Conservation (phyloP, 2,797 vertebrate genomes). For the Pseudochirops corinnae region DNA sequence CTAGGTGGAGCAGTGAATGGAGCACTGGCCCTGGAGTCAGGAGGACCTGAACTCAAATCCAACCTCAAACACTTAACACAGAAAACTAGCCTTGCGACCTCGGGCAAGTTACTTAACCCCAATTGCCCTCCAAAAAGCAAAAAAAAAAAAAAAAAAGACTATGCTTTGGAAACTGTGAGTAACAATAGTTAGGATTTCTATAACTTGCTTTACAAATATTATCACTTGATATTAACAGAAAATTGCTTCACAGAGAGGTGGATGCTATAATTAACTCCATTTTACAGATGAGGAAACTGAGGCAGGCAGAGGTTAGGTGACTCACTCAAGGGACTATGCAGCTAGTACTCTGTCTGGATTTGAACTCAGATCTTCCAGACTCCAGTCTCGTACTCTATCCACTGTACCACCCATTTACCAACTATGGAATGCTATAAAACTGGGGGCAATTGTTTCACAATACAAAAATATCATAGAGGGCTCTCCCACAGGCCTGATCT, state of each 20-base stretch:
- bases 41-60: too few species aligned
- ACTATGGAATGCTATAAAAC: not conserved
- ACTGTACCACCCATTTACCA: not conserved
- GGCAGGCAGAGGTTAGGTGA: not conserved
- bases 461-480: not conserved
- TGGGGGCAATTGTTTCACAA: not conserved
- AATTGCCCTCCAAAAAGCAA: too few species aligned
- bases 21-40: too few species aligned
- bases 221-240: not conserved
- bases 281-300: not conserved
- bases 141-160: too few species aligned
- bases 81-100: too few species aligned
- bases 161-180: not conserved
- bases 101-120: too few species aligned
- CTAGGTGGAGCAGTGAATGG: too few species aligned
- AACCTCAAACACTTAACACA: too few species aligned
- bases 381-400: not conserved
- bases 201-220: not conserved
- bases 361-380: not conserved
- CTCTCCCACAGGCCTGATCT: not conserved
- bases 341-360: not conserved
- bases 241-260: not conserved
- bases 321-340: not conserved
- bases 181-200: not conserved
- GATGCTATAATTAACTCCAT: not conserved